A percentile compares a stretch with the other conserved stretches of the same genome.
These are phyloP conservation scores for Aphaenogaster ashmeadi DNA, from an alignment of 1,140 invertebrate genomes.

Conservation along the genomic window DNA sequence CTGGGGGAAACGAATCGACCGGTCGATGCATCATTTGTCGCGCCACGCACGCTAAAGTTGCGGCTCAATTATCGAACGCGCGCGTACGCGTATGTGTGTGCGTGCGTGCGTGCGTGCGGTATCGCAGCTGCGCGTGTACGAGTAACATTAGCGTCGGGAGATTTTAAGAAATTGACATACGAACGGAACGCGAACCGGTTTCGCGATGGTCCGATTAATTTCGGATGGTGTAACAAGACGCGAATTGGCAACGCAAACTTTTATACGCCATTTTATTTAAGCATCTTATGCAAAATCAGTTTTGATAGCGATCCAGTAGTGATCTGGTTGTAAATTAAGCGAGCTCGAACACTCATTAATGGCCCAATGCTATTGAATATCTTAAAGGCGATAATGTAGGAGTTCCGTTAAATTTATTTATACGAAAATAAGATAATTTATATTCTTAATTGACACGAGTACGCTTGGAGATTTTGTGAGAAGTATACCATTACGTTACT, in stretches of 20 bases:
- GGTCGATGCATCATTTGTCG: constrained; percentile 82
- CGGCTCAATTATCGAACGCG: constrained; percentile 80
- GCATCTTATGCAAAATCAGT: constrained; percentile 41
- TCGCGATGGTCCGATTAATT: constrained; percentile 50
- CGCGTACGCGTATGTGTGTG: constrained; percentile 9
- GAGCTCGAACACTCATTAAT: constrained; percentile 15
- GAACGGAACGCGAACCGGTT: constrained; percentile 51
- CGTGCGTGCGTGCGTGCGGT: background rate
- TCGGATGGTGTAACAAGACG: constrained; percentile 41
- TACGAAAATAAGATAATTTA: constrained; percentile 32
- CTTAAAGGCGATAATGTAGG: constrained; percentile 7
- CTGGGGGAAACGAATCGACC: constrained; percentile 80
- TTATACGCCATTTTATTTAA: constrained; percentile 38
- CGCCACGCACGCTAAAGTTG: constrained; percentile 67
- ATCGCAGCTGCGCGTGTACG: constrained; percentile 42
- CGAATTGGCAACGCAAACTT: constrained; percentile 40
- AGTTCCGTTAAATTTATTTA: constrained; percentile 23
- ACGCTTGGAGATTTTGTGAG: background rate
- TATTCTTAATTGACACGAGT: constrained; percentile 9
- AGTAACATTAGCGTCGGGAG: constrained; percentile 37
- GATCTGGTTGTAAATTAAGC: constrained; percentile 35
- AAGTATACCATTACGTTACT: constrained; percentile 5
- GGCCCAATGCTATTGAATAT: constrained; percentile 1
- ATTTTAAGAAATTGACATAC: constrained; percentile 60
- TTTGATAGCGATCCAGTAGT: constrained; percentile 31